Conservation (phyloP, 2,113 vertebrate species). For the Solenodon paradoxus region DNA sequence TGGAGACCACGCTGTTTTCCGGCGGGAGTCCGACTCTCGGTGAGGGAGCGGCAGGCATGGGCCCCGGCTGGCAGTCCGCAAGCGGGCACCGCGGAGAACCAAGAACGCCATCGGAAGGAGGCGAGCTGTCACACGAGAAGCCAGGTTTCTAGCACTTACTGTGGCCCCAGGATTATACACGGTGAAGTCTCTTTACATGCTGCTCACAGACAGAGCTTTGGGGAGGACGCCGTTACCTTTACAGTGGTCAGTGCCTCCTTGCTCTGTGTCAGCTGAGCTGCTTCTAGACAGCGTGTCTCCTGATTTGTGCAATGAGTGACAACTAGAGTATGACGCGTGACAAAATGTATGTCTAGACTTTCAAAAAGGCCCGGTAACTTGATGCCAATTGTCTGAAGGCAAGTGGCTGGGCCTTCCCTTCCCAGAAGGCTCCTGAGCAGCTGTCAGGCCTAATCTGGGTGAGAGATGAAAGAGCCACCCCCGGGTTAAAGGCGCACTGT, state of each 20-base stretch:
- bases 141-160: background rate
- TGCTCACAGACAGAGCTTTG: background rate
- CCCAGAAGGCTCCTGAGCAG: background rate
- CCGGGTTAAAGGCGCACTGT: background rate
- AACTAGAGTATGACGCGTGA: background rate
- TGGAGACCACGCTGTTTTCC: no score
- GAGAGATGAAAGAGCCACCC: conserved; percentile 65
- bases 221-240: background rate
- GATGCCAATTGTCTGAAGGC: background rate
- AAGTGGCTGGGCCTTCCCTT: background rate
- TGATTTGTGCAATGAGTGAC: background rate
- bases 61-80: background rate
- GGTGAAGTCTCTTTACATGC: background rate
- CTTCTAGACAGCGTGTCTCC: background rate
- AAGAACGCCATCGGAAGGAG: background rate
- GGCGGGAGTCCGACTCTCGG: no score
- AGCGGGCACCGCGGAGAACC: background rate
- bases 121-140: background rate
- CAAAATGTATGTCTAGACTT: background rate
- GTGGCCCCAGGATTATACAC: background rate
- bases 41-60: no score
- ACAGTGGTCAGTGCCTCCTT: background rate
- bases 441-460: conserved; percentile 60
- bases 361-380: background rate
- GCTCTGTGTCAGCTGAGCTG: background rate